These are phyloP conservation scores for Gonocerus acuteangulatus DNA, from an alignment of 2,888 invertebrate genomes.

Conservation along the genomic window DNA sequence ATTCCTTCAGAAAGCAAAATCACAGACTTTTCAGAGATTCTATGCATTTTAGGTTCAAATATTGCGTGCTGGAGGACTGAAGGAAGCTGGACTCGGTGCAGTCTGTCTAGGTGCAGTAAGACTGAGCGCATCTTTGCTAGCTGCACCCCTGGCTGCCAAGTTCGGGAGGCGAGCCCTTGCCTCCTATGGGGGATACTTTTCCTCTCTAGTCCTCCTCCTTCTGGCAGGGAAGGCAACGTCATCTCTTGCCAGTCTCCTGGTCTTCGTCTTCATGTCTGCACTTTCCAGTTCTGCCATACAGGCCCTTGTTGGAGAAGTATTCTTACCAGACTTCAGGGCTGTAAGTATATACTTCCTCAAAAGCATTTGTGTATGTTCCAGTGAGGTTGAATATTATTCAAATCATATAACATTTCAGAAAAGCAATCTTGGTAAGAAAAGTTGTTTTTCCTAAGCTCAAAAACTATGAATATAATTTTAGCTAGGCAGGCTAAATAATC, in stretches of 20 bases:
- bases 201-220: constrained; percentile 2
- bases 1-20: too few relatives aligned
- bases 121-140: background rate
- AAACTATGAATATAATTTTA: too few relatives aligned
- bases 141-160: constrained; percentile 1
- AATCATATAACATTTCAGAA: too few relatives aligned
- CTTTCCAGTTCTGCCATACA: constrained; percentile 12
- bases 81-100: background rate
- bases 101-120: constrained; percentile 6
- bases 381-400: too few relatives aligned
- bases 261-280: constrained; percentile 11
- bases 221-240: background rate
- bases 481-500: too few relatives aligned
- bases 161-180: constrained; percentile 7
- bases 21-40: too few relatives aligned
- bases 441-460: too few relatives aligned
- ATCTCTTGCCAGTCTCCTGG: constrained; percentile 2
- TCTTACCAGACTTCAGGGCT: constrained; percentile 10
- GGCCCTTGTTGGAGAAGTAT: constrained; percentile 4
- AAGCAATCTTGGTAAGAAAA: too few relatives aligned
- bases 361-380: too few relatives aligned
- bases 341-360: background rate
- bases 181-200: background rate
- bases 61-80: background rate
- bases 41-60: constrained; percentile 6